Conservation (phyloP, 2,888 invertebrate genomes). For the Athalia cordata region DNA sequence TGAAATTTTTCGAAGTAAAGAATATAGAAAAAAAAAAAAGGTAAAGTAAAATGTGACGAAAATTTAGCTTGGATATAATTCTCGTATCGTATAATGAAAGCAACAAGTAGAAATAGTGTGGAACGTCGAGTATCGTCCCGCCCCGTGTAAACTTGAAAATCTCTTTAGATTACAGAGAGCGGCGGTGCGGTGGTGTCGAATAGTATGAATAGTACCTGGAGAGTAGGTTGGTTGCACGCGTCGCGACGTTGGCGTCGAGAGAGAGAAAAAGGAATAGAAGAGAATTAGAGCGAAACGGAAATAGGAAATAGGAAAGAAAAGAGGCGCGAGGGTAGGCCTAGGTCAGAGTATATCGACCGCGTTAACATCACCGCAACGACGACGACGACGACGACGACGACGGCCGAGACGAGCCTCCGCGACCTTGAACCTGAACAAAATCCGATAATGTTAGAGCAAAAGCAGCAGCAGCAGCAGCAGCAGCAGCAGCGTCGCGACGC, state of each 20-base stretch:
- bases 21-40: too few species aligned
- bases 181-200: not conserved
- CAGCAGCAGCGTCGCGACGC: conserved; percentile 1
- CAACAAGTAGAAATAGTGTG: conserved; percentile 20
- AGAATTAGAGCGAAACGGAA: not conserved
- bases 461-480: not conserved
- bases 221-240: not conserved
- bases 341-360: conserved; percentile 32
- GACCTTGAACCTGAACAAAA: conserved; percentile 40
- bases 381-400: not conserved
- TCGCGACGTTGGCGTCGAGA: conserved; percentile 1
- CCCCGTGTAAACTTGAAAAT: not conserved
- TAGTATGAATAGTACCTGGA: not conserved
- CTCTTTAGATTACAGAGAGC: not conserved
- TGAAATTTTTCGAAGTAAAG: too few species aligned
- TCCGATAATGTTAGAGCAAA: conserved; percentile 2
- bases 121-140: not conserved
- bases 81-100: conserved; percentile 3
- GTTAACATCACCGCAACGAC: not conserved
- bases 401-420: conserved; percentile 19
- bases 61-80: too few species aligned
- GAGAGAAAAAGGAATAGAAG: not conserved
- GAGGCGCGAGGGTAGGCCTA: conserved; percentile 27
- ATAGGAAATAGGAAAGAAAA: not conserved
- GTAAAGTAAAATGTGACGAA: too few species aligned